Conservation (phyloP, 2,797 vertebrate genomes). For the Varecia variegata region DNA sequence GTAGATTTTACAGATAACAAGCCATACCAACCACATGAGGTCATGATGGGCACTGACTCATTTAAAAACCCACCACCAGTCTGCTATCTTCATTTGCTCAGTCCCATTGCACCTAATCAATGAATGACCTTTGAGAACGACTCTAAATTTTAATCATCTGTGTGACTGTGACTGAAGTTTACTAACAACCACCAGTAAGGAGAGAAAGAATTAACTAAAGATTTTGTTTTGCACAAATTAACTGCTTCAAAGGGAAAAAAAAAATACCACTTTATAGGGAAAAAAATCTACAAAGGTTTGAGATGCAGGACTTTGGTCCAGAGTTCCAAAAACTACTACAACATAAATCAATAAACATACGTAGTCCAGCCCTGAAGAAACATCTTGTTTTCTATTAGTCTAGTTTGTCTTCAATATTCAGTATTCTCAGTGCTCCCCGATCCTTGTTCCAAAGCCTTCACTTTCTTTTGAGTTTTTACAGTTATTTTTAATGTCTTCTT, state of each 20-base stretch:
- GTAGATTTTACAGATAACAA: background rate
- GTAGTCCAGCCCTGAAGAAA: background rate
- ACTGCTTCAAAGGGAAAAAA: background rate
- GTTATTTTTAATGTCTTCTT: slow-evolving; percentile 18
- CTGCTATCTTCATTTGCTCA: background rate
- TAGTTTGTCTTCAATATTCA: background rate
- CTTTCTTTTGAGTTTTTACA: background rate
- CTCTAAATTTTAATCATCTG: slow-evolving; percentile 20
- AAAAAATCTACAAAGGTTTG: background rate
- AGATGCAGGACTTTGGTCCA: background rate
- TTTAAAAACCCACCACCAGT: background rate
- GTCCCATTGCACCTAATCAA: background rate
- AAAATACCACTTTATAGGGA: background rate
- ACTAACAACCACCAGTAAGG: background rate
- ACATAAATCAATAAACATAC: background rate
- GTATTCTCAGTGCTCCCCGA: background rate
- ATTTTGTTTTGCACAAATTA: slow-evolving; percentile 23
- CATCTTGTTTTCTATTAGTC: background rate
- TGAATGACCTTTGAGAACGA: background rate
- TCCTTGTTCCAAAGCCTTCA: background rate
- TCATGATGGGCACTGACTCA: background rate
- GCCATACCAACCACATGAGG: background rate
- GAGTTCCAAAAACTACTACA: background rate
- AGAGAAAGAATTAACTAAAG: background rate
- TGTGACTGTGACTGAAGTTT: background rate